These are phyloP conservation scores for Podotricha telesiphe DNA, from an alignment of 2,888 invertebrate genomes.

Conservation along the genomic window DNA sequence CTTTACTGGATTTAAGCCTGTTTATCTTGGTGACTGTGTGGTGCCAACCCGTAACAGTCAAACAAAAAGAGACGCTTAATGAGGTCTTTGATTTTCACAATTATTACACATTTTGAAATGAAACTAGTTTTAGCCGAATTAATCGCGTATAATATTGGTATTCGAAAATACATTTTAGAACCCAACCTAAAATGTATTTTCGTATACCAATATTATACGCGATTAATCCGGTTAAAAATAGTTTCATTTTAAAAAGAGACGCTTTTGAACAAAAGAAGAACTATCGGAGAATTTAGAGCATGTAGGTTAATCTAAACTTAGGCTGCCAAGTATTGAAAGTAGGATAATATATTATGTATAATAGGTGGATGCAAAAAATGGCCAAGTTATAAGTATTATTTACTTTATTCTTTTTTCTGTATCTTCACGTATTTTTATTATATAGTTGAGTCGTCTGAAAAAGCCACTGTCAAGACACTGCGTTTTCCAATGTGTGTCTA, in stretches of 20 bases:
- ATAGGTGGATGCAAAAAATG: neutral
- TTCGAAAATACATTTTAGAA: too few species aligned
- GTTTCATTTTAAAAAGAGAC: constrained; percentile 40
- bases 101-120: too few species aligned
- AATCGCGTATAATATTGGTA: too few species aligned
- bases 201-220: too few species aligned
- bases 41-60: constrained; percentile 39
- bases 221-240: too few species aligned
- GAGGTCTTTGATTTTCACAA: too few species aligned
- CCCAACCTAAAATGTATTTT: too few species aligned
- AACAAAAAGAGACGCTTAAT: constrained; percentile 39
- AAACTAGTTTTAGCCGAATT: too few species aligned
- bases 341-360: neutral
- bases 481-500: too few species aligned
- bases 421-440: too few species aligned
- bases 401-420: neutral
- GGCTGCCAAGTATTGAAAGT: constrained; percentile 25
- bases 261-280: constrained; percentile 27
- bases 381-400: neutral
- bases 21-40: constrained; percentile 36
- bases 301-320: constrained; percentile 31
- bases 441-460: too few species aligned
- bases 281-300: constrained; percentile 20
- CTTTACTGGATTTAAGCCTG: constrained; percentile 39
- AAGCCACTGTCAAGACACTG: too few species aligned